Percentiles rank a stretch among this genome's conserved stretches.
phyloP scores from a whole-genome alignment of 2,113 vertebrate genomes.

The Neodontobutis hainanensis region DNA sequence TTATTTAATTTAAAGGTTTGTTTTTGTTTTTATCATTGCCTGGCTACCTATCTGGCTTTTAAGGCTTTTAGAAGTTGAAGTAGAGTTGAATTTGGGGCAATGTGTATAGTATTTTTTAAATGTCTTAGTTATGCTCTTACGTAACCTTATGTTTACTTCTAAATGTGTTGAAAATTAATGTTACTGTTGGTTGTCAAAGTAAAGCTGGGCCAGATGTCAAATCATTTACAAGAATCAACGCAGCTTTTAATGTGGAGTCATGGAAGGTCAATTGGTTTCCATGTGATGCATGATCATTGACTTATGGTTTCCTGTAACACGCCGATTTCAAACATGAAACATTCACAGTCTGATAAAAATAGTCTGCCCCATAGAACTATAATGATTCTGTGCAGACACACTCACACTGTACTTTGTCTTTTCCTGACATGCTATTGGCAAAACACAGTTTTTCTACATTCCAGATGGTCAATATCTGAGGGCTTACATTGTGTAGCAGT shows the following conservation, averaged over 20 bases:
- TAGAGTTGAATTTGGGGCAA: not conserved
- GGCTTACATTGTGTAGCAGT: slow-evolving; percentile 53
- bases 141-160: not conserved
- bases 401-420: slow-evolving; percentile 43
- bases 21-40: too few species aligned
- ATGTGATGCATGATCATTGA: slow-evolving; percentile 55
- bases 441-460: slow-evolving; percentile 44
- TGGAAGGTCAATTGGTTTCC: slow-evolving; percentile 53
- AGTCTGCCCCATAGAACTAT: slow-evolving; percentile 11
- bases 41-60: too few species aligned
- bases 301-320: slow-evolving; percentile 41
- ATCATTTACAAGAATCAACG: slow-evolving; percentile 51
- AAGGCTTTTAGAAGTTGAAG: too few species aligned
- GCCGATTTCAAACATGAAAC: slow-evolving; percentile 35
- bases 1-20: not conserved
- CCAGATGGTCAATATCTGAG: slow-evolving; percentile 42
- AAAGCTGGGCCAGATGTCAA: slow-evolving; percentile 40
- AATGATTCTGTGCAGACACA: slow-evolving; percentile 22
- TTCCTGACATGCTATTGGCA: slow-evolving; percentile 27
- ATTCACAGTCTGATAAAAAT: slow-evolving; percentile 40
- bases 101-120: not conserved
- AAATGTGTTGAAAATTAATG: slow-evolving; percentile 42
- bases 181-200: slow-evolving; percentile 35
- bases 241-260: slow-evolving; percentile 59
- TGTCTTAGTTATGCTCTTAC: not conserved